Conservation (phyloP, 2,797 vertebrate genomes). For the Peromyscus aztecus region DNA sequence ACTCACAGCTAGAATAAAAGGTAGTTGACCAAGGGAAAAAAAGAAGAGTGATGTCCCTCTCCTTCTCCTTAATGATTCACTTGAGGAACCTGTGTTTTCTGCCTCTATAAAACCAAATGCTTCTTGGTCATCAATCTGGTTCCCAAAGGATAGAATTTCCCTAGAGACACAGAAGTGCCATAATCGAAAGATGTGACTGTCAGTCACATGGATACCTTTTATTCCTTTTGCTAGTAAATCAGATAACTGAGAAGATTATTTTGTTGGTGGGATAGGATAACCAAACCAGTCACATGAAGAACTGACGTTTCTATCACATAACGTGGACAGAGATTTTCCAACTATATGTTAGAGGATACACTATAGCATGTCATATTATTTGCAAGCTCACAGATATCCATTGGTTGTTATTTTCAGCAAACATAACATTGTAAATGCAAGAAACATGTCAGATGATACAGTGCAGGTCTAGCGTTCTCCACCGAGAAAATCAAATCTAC, state of each 20-base stretch:
- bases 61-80: background rate
- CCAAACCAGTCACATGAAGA: background rate
- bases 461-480: background rate
- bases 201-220: background rate
- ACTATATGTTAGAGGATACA: background rate
- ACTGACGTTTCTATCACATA: background rate
- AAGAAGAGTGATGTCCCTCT: background rate
- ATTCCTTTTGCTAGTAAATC: background rate
- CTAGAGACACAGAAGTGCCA: background rate
- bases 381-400: background rate
- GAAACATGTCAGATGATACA: background rate
- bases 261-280: background rate
- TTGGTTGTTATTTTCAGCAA: background rate
- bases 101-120: background rate
- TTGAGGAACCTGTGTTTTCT: background rate
- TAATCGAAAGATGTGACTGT: background rate
- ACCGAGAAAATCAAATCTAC: background rate
- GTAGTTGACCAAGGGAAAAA: background rate
- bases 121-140: background rate
- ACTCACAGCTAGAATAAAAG: background rate
- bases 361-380: background rate
- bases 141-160: too few species aligned
- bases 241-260: background rate
- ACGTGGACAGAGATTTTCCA: background rate
- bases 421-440: background rate